Evolutionary conservation across 1,140 invertebrate genomes (phyloP).

Genomic region (Neelides sp.): DNA sequence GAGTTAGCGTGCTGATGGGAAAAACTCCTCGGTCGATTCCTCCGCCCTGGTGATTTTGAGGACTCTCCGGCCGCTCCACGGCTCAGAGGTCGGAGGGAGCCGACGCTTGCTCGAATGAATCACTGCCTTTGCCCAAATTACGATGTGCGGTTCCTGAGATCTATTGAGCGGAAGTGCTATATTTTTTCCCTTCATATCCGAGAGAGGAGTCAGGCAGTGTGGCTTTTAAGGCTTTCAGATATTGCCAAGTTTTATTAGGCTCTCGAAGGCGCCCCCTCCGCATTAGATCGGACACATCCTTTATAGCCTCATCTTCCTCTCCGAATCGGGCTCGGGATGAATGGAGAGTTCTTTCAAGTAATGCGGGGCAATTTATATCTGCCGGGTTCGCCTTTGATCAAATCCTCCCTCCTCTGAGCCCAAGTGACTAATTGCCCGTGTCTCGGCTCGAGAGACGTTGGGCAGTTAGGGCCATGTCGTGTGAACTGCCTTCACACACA

Average conservation of each 20-base stretch:
- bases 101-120: slow-evolving; percentile 24
- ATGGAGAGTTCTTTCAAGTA: slow-evolving; percentile 16
- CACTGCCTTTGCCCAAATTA: slow-evolving; percentile 26
- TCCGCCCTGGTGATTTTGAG: background rate
- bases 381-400: slow-evolving; percentile 10
- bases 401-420: background rate
- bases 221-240: slow-evolving; percentile 25
- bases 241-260: slow-evolving; percentile 32
- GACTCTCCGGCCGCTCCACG: slow-evolving; percentile 1
- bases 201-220: slow-evolving; percentile 11
- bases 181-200: slow-evolving; percentile 20
- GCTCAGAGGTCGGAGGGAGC: slow-evolving; percentile 6
- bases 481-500: too few species aligned
- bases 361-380: slow-evolving; percentile 16
- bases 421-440: too few species aligned
- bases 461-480: too few species aligned
- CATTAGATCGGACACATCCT: slow-evolving; percentile 28
- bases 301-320: slow-evolving; percentile 14
- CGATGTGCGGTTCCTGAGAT: slow-evolving; percentile 31
- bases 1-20: slow-evolving; percentile 40
- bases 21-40: slow-evolving; percentile 45
- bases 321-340: slow-evolving; percentile 12
- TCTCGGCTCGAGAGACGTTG: too few species aligned
- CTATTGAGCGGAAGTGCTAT: slow-evolving; percentile 32
- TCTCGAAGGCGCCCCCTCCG: slow-evolving; percentile 29